Evolutionary conservation across 2,113 vertebrate species (phyloP).

Genomic region (Circaetus gallicus): DNA sequence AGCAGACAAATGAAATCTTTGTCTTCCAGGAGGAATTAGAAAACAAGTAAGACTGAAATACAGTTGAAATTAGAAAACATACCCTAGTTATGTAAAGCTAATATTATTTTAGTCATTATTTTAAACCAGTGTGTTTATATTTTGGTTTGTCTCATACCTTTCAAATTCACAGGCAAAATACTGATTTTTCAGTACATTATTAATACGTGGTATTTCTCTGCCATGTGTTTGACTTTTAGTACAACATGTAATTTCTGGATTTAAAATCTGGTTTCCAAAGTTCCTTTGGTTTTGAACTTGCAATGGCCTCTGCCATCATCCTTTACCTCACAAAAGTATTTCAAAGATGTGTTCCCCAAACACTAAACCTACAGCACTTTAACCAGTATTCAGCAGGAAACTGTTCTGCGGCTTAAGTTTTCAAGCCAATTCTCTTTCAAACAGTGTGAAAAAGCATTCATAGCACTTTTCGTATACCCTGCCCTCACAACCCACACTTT

Average conservation of each 20-base stretch:
- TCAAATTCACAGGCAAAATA: neutral
- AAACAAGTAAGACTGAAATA: neutral
- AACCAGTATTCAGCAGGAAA: constrained; percentile 9
- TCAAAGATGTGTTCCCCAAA: constrained; percentile 16
- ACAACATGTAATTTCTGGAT: neutral
- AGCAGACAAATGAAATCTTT: neutral
- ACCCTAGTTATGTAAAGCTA: neutral
- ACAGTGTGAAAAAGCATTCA: constrained; percentile 17
- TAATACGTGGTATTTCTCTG: neutral
- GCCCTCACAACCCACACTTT: constrained; percentile 13
- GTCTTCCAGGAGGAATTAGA: neutral
- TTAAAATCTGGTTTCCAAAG: neutral
- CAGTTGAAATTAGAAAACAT: neutral
- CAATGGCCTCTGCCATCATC: neutral
- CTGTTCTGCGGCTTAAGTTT: neutral
- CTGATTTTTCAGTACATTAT: neutral
- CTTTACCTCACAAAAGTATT: constrained; percentile 30
- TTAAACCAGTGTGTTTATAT: neutral
- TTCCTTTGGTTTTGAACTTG: neutral
- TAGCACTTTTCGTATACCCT: constrained; percentile 21
- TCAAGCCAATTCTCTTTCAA: constrained; percentile 35
- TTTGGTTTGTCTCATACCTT: neutral
- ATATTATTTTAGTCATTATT: neutral
- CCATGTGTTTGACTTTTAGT: neutral
- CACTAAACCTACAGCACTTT: neutral